A percentile compares a stretch with the other conserved stretches of the same genome.
These are phyloP conservation scores for Casuarius casuarius DNA, from an alignment of 2,113 vertebrate species.

Conservation along the genomic window DNA sequence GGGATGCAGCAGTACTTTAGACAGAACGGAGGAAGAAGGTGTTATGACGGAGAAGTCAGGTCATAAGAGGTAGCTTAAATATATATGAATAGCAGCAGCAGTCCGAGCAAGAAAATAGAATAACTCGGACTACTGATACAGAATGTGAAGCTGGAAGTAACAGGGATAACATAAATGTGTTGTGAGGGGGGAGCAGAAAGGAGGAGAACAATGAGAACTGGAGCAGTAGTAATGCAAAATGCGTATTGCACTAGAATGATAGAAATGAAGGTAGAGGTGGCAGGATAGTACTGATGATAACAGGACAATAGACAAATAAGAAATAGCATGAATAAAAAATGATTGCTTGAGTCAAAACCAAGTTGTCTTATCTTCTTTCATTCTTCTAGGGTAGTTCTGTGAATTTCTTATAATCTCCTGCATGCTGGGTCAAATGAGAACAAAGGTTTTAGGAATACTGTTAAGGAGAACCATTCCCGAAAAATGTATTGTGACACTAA, in stretches of 20 bases:
- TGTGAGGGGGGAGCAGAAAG: background rate
- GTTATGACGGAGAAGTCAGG: background rate
- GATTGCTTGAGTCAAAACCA: background rate
- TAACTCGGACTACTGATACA: background rate
- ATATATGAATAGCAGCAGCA: background rate
- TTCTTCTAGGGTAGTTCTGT: background rate
- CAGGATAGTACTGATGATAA: background rate
- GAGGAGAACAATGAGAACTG: background rate
- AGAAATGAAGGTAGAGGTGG: background rate
- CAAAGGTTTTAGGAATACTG: background rate
- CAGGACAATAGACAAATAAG: background rate
- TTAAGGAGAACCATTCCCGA: background rate
- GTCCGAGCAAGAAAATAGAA: background rate
- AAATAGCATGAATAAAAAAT: background rate
- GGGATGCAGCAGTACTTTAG: background rate
- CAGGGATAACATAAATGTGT: background rate
- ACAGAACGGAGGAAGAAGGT: background rate
- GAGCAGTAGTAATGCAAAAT: background rate
- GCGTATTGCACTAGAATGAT: background rate
- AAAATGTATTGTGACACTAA: background rate
- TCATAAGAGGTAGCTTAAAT: background rate
- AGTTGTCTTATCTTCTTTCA: background rate
- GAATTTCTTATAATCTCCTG: background rate
- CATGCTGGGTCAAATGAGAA: background rate
- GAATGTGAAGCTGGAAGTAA: background rate